A percentile compares a stretch with the other conserved stretches of the same genome.
Evolutionary conservation across 2,888 invertebrate genomes (phyloP).

Genomic region (Aspidapion aeneum): DNA sequence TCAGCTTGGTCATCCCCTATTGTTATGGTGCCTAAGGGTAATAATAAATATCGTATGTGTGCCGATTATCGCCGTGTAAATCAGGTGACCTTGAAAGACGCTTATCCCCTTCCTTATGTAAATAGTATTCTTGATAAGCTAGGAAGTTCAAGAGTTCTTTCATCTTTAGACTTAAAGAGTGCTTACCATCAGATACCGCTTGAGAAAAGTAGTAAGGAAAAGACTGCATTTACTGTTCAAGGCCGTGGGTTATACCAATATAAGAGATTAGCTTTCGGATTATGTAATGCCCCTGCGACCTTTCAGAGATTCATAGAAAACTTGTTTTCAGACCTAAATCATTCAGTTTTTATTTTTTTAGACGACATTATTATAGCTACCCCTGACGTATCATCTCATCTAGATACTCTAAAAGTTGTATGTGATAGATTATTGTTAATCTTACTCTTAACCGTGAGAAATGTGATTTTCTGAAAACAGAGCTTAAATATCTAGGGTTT

Average conservation of each 20-base stretch:
- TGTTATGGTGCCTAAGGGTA: no score
- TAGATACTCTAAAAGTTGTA: slow-evolving; percentile 21
- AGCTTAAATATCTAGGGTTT: slow-evolving; percentile 24
- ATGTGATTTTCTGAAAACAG: slow-evolving; percentile 20
- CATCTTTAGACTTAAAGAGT: no score
- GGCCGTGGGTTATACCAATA: no score
- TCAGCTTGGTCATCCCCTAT: no score
- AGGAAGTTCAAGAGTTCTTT: no score
- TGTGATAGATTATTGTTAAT: slow-evolving; percentile 21
- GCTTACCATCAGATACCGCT: no score
- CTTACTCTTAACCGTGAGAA: slow-evolving; percentile 26
- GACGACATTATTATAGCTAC: slow-evolving; percentile 29
- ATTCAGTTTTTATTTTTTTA: slow-evolving; percentile 17
- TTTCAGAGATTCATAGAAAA: slow-evolving; percentile 17
- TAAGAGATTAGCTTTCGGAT: no score
- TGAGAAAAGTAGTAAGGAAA: no score
- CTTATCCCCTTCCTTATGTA: no score
- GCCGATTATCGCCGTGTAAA: slow-evolving; percentile 2
- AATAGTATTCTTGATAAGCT: no score
- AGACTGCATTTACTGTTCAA: no score
- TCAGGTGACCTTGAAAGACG: neutral
- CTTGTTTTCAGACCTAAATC: slow-evolving; percentile 13
- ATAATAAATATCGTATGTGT: neutral
- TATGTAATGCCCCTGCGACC: slow-evolving; percentile 11
- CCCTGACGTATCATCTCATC: slow-evolving; percentile 21